phyloP scores from a whole-genome alignment of 2,797 vertebrate species.

The Salarias fasciatus region DNA sequence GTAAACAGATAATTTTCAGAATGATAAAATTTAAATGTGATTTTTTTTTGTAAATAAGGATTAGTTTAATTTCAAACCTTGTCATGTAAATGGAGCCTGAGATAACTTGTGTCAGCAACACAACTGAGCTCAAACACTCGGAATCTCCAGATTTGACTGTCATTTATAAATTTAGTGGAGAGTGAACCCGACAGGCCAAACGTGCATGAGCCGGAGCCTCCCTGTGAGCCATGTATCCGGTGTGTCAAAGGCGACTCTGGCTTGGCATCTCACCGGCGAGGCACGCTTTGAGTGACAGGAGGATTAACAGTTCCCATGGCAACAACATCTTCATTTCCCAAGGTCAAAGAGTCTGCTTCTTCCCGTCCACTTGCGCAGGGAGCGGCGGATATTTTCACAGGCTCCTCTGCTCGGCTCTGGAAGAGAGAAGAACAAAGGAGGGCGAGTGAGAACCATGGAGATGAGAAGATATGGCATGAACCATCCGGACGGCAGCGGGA shows the following conservation, averaged over 20 bases:
- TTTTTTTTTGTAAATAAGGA: no score
- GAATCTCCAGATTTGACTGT: no score
- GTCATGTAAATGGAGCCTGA: no score
- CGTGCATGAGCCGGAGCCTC: conserved; percentile 20
- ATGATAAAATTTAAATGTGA: no score
- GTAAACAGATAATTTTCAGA: no score
- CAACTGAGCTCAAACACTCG: conserved; percentile 5
- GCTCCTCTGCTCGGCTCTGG: conserved; percentile 72
- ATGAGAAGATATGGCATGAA: conserved; percentile 30
- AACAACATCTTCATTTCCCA: conserved; percentile 93
- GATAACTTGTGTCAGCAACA: background rate
- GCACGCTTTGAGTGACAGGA: conserved; percentile 90
- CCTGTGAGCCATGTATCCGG: conserved; percentile 71
- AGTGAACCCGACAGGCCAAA: conserved; percentile 41
- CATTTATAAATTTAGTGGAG: no score
- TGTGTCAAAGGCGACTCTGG: conserved; percentile 81
- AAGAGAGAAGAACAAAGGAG: conserved; percentile 62
- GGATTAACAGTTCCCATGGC: conserved; percentile 94
- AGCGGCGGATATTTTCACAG: conserved; percentile 73
- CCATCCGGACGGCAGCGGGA: conserved; percentile 5
- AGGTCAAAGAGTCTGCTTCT: conserved; percentile 87
- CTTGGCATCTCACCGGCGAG: conserved; percentile 87
- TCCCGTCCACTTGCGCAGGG: conserved; percentile 77
- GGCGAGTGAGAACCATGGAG: conserved; percentile 34
- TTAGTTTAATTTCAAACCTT: no score